Evolutionary conservation across 2,888 invertebrate species (phyloP).

Genomic region (Conops quadrifasciatus): DNA sequence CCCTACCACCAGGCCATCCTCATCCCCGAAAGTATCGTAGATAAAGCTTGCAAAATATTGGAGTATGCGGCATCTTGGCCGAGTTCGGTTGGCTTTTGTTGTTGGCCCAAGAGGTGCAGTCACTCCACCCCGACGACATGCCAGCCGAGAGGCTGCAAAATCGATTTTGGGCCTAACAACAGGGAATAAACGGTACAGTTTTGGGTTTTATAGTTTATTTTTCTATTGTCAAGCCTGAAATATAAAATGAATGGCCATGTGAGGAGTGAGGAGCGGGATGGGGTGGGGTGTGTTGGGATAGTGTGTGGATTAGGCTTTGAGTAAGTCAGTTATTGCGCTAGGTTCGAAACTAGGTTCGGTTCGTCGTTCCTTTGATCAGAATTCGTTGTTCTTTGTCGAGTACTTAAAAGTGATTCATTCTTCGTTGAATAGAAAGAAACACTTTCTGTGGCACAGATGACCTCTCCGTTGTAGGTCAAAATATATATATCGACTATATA

Average conservation of each 20-base stretch:
- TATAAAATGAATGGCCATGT: background rate
- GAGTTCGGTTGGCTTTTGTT: background rate
- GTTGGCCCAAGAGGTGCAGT: too few relatives aligned
- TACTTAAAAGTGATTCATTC: too few relatives aligned
- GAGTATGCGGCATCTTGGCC: conserved; percentile 1
- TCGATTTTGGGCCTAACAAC: conserved; percentile 8
- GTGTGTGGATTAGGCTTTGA: background rate
- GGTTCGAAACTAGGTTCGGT: background rate
- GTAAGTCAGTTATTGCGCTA: background rate
- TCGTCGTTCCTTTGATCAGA: too few relatives aligned
- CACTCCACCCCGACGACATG: too few relatives aligned
- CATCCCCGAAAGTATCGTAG: too few relatives aligned
- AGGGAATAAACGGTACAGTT: background rate
- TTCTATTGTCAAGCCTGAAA: conserved; percentile 11
- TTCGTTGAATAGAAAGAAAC: too few relatives aligned
- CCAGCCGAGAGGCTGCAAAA: background rate
- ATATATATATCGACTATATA: too few relatives aligned
- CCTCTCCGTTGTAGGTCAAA: too few relatives aligned
- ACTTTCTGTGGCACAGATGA: too few relatives aligned
- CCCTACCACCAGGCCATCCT: too few relatives aligned
- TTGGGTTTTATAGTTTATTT: conserved; percentile 11
- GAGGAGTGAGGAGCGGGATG: background rate
- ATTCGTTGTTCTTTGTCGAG: too few relatives aligned
- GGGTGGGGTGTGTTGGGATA: background rate
- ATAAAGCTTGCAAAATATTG: background rate